A percentile compares a stretch with the other conserved stretches of the same genome.
Evolutionary conservation across 2,888 invertebrate species (phyloP).

Genomic region (Ichneumoninae sp.): DNA sequence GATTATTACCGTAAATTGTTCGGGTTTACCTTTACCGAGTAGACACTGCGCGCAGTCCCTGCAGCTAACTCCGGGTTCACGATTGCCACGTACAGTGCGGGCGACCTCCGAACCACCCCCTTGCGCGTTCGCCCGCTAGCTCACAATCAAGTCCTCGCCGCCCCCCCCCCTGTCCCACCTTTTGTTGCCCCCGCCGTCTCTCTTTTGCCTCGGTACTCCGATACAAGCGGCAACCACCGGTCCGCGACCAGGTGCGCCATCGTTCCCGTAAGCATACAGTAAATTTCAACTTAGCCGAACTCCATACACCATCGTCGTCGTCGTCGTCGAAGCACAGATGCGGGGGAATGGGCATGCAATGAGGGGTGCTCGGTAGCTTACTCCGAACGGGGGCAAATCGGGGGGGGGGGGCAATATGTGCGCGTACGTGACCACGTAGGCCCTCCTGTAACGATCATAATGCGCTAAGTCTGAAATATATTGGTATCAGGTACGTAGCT

Average conservation of each 20-base stretch:
- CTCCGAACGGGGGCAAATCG: conserved; percentile 2
- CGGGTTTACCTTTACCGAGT: conserved; percentile 76
- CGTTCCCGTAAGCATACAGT: conserved; percentile 77
- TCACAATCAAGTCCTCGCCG: conserved; percentile 26
- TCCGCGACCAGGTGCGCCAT: conserved; percentile 76
- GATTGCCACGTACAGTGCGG: conserved; percentile 45
- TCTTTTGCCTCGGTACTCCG: conserved; percentile 45
- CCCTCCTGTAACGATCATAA: conserved; percentile 71
- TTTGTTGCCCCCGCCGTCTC: conserved; percentile 28
- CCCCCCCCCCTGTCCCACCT: conserved; percentile 36
- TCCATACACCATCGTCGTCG: conserved; percentile 65
- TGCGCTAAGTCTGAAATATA: conserved; percentile 78
- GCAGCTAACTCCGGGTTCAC: conserved; percentile 49
- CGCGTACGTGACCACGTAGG: conserved; percentile 50
- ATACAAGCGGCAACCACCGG: conserved; percentile 49
- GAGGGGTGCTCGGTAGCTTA: conserved; percentile 51
- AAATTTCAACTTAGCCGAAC: conserved; percentile 79
- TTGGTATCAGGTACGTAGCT: conserved; percentile 47
- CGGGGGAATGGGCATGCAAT: conserved; percentile 46
- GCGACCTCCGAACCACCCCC: neutral
- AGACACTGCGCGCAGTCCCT: conserved; percentile 29
- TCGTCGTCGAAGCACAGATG: conserved; percentile 58
- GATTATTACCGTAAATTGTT: conserved; percentile 82
- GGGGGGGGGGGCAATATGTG: conserved; percentile 36
- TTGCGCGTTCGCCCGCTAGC: conserved; percentile 2